These are phyloP conservation scores for Cybosia mesomella DNA, from an alignment of 2,888 invertebrate genomes.

Conservation along the genomic window DNA sequence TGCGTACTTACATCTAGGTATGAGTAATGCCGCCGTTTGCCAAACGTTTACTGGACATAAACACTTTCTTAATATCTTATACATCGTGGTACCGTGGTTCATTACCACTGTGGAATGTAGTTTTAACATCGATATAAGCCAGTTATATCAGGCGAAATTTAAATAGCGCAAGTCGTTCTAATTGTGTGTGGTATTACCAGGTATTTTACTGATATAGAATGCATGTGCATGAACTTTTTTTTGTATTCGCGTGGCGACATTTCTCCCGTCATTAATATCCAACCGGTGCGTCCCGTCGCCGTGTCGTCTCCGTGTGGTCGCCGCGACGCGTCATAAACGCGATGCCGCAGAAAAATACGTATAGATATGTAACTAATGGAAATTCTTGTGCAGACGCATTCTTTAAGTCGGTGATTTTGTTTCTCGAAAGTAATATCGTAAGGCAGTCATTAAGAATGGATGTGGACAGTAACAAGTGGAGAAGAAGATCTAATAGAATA, in stretches of 20 bases:
- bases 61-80: conserved; percentile 35
- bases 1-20: conserved; percentile 16
- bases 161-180: not conserved
- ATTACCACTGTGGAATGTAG: conserved; percentile 14
- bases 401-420: too few species aligned
- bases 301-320: not conserved
- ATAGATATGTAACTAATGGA: too few species aligned
- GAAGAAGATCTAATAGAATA: too few species aligned
- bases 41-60: conserved; percentile 39
- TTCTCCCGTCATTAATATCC: not conserved
- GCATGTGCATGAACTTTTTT: not conserved
- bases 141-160: not conserved
- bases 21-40: conserved; percentile 48
- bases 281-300: not conserved
- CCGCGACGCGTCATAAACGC: not conserved
- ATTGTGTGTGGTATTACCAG: not conserved
- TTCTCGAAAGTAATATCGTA: too few species aligned
- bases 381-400: too few species aligned
- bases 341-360: not conserved
- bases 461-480: too few species aligned
- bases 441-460: too few species aligned
- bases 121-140: not conserved
- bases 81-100: conserved; percentile 23
- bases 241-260: not conserved
- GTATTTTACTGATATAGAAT: not conserved